Percentiles rank a stretch among this genome's conserved stretches.
Evolutionary conservation across 2,113 vertebrate species (phyloP).

Genomic region (Microtus montanus): DNA sequence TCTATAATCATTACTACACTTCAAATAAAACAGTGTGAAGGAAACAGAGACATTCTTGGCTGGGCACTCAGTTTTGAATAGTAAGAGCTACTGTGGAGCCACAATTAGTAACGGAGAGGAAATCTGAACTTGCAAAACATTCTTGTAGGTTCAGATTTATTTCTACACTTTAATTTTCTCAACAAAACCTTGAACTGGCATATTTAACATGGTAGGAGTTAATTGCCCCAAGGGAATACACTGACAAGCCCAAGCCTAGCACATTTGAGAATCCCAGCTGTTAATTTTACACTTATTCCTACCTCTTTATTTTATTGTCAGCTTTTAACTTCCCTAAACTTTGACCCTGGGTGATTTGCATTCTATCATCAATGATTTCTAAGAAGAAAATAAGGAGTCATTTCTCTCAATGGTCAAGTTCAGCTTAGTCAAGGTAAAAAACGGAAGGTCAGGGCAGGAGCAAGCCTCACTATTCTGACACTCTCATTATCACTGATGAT

Average conservation of each 20-base stretch:
- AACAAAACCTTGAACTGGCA: not conserved
- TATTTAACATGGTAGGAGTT: not conserved
- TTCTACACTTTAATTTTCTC: not conserved
- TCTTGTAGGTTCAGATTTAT: not conserved
- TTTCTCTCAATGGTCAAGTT: not conserved
- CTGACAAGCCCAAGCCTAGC: not conserved
- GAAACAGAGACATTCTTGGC: not conserved
- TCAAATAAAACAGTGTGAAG: not conserved
- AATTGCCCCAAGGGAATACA: not conserved
- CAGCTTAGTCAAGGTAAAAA: not conserved
- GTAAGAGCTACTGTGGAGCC: not conserved
- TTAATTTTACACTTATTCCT: not conserved
- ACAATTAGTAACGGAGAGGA: not conserved
- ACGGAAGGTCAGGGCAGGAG: not conserved
- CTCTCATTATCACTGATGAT: not conserved
- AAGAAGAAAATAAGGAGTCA: not conserved
- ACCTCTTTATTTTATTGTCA: not conserved
- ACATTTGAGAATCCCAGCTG: not conserved
- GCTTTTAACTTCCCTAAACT: slow-evolving; percentile 10
- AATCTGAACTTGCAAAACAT: slow-evolving; percentile 10
- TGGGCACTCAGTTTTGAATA: not conserved
- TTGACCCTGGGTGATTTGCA: slow-evolving; percentile 1
- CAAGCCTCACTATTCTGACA: rapidly evolving
- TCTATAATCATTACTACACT: not conserved
- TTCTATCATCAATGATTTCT: not conserved